phyloP scores from a whole-genome alignment of 1,140 invertebrate species.

The Ctenoplectra terminalis region DNA sequence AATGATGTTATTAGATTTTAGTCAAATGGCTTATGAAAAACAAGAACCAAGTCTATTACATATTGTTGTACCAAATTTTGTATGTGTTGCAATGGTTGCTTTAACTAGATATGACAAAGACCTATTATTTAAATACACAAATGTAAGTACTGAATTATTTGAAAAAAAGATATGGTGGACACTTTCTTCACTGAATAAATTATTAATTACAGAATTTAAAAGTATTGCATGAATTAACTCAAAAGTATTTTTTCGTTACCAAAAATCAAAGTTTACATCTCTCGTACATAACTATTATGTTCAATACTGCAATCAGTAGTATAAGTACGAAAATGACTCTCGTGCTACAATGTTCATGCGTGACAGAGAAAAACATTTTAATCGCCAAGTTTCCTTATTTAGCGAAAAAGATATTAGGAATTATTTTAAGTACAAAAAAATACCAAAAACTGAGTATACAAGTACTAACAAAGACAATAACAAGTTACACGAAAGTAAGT shows the following conservation, averaged over 20 bases:
- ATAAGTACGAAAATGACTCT: conserved; percentile 58
- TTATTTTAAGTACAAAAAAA: conserved; percentile 53
- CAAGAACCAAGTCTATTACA: conserved; percentile 55
- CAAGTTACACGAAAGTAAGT: conserved; percentile 60
- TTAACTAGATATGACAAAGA: conserved; percentile 50
- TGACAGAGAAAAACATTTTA: conserved; percentile 18
- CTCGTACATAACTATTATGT: conserved; percentile 58
- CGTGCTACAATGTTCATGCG: neutral
- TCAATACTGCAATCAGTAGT: conserved; percentile 61
- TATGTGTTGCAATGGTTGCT: conserved; percentile 58
- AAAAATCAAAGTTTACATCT: conserved; percentile 19
- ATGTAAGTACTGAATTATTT: conserved; percentile 50
- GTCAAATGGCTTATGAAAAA: conserved; percentile 56
- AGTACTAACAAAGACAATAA: conserved; percentile 55
- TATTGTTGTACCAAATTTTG: conserved; percentile 52
- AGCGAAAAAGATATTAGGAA: conserved; percentile 56
- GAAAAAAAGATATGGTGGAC: neutral
- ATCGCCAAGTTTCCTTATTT: conserved; percentile 55
- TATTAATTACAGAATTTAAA: conserved; percentile 61
- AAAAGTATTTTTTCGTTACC: conserved; percentile 52
- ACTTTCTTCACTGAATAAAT: neutral
- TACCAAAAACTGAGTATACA: conserved; percentile 56
- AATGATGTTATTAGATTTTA: conserved; percentile 56
- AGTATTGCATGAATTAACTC: conserved; percentile 44
- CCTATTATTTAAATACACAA: conserved; percentile 41